Percentiles rank a stretch among this genome's conserved stretches.
phyloP scores from a whole-genome alignment of 2,888 invertebrate species.

The Orgyia antiqua region DNA sequence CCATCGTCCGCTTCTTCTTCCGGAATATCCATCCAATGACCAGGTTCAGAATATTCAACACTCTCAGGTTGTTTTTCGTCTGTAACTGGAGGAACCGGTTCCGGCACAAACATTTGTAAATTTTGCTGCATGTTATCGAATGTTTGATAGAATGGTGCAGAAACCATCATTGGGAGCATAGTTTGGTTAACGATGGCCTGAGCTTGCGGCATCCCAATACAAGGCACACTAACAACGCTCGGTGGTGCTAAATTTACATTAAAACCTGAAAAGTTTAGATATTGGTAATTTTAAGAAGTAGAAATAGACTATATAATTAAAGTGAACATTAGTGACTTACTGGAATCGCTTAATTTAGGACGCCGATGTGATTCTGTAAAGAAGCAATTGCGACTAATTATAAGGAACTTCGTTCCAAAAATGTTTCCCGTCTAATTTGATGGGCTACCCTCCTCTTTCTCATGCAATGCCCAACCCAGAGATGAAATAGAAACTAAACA shows the following conservation, averaged over 20 bases:
- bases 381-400: too few species aligned
- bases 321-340: conserved; percentile 16
- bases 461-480: too few species aligned
- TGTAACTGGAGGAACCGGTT: conserved; percentile 5
- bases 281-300: neutral
- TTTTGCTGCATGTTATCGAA: conserved; percentile 12
- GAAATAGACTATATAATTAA: neutral
- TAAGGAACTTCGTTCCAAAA: too few species aligned
- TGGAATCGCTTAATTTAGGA: conserved; percentile 16
- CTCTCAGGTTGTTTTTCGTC: neutral
- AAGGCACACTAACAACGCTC: neutral
- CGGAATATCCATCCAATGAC: neutral
- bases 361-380: conserved; percentile 21
- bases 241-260: conserved; percentile 5
- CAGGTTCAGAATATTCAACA: neutral
- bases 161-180: conserved; percentile 21
- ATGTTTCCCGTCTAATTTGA: too few species aligned
- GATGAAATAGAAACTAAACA: too few species aligned
- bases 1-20: conserved; percentile 17
- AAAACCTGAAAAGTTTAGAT: conserved; percentile 30
- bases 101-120: conserved; percentile 4
- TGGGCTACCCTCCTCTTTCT: too few species aligned
- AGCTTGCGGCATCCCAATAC: neutral
- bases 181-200: conserved; percentile 1
- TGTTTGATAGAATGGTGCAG: conserved; percentile 16